Conservation (phyloP, 2,797 vertebrate species). For the Lagocephalus sceleratus region DNA sequence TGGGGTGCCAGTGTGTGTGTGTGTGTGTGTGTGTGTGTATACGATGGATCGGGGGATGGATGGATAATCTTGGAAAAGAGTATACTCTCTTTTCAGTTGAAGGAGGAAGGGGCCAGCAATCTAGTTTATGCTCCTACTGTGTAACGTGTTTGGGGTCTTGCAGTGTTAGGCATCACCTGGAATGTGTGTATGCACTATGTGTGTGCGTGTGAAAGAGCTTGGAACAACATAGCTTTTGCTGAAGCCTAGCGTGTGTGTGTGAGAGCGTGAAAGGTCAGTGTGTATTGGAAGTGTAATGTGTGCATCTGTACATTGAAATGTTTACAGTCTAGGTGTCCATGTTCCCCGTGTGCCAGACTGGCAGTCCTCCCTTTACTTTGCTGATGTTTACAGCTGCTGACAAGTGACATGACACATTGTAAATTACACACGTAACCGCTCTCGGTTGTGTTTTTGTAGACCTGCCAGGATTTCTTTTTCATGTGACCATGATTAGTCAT, state of each 20-base stretch:
- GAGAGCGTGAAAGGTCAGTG: constrained; percentile 29
- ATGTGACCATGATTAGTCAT: constrained; percentile 37
- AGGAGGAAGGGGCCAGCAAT: constrained; percentile 34
- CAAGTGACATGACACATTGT: constrained; percentile 58
- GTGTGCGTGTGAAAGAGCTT: constrained; percentile 25
- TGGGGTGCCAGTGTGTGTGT: constrained; percentile 14
- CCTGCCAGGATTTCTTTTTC: constrained; percentile 55
- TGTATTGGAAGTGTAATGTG: constrained; percentile 39
- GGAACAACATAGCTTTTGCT: constrained; percentile 46
- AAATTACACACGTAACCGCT: constrained; percentile 47
- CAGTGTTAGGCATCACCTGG: constrained; percentile 45
- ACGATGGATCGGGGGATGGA: not conserved
- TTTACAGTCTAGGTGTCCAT: constrained; percentile 70
- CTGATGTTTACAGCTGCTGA: constrained; percentile 73
- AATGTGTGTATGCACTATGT: constrained; percentile 41
- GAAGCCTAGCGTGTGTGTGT: constrained; percentile 27
- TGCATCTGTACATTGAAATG: constrained; percentile 56
- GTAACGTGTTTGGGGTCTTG: constrained; percentile 38
- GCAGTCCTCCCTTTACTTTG: constrained; percentile 73
- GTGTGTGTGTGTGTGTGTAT: too few relatives aligned
- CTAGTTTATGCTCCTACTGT: constrained; percentile 58
- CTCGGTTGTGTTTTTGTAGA: constrained; percentile 50
- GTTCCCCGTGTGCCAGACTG: constrained; percentile 54
- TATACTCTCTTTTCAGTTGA: constrained; percentile 25
- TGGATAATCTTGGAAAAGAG: constrained; percentile 7